Evolutionary conservation across 2,113 vertebrate genomes (phyloP).

Genomic region (Hystrix cristata): DNA sequence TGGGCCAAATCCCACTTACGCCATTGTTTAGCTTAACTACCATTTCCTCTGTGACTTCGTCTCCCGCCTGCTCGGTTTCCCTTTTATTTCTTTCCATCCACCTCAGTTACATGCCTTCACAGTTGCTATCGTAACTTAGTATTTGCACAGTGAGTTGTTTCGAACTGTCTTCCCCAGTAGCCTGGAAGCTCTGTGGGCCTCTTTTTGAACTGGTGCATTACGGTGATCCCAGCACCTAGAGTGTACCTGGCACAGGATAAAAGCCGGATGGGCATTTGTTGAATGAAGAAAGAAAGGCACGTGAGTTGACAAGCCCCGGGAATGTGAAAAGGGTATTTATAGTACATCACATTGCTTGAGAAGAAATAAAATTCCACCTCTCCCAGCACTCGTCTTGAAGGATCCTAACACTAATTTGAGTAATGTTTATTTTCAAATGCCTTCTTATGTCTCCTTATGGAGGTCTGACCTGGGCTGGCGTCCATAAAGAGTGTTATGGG

Average conservation of each 20-base stretch:
- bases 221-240: background rate
- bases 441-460: background rate
- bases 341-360: background rate
- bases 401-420: background rate
- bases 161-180: background rate
- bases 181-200: background rate
- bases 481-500: background rate
- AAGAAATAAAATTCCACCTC: background rate
- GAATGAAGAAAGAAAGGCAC: background rate
- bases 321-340: background rate
- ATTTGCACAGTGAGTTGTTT: background rate
- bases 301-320: background rate
- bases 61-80: background rate
- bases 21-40: background rate
- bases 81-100: background rate
- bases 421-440: constrained; percentile 21
- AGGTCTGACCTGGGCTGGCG: background rate
- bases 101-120: background rate
- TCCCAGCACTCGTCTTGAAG: background rate
- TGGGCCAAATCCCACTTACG: background rate
- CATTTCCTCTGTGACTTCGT: background rate
- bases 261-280: background rate
- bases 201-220: background rate
- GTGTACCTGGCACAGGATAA: background rate
- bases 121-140: background rate